Percentiles rank a stretch among this genome's conserved stretches.
Evolutionary conservation across 2,113 vertebrate species (phyloP).

Genomic region (Dipodomys spectabilis): DNA sequence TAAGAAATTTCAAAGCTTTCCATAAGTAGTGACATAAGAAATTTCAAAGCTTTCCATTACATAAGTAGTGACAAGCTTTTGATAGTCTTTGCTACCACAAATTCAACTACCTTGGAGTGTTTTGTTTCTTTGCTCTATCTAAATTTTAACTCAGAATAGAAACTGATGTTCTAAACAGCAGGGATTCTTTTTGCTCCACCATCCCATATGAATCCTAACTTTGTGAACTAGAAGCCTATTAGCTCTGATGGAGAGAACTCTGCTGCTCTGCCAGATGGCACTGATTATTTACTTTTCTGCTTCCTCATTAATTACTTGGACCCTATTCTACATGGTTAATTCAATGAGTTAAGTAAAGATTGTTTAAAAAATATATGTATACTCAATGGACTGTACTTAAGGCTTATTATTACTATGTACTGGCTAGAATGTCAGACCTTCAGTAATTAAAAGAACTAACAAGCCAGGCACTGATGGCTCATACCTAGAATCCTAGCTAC

Average conservation of each 20-base stretch:
- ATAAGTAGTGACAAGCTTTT: slow-evolving; percentile 15
- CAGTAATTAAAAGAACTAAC: background rate
- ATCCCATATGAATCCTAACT: background rate
- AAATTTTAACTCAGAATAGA: slow-evolving; percentile 14
- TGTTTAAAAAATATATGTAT: background rate
- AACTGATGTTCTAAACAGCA: background rate
- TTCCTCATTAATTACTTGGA: background rate
- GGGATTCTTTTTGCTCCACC: background rate
- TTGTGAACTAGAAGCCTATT: background rate
- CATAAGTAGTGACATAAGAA: slow-evolving; percentile 13
- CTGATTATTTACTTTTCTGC: slow-evolving; percentile 35
- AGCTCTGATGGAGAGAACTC: background rate
- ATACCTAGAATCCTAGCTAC: too few relatives aligned
- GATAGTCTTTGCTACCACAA: slow-evolving; percentile 20
- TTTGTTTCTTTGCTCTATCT: slow-evolving; percentile 42
- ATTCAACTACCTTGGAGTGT: slow-evolving; percentile 33
- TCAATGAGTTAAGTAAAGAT: slow-evolving; percentile 36
- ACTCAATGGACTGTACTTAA: background rate
- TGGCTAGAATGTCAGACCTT: slow-evolving; percentile 37
- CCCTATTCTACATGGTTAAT: background rate
- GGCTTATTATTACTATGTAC: background rate
- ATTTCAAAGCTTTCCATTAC: slow-evolving; percentile 45
- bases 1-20: slow-evolving; percentile 62
- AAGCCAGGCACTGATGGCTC: too few relatives aligned
- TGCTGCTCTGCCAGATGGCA: background rate